Percentiles rank a stretch among this genome's conserved stretches.
Conservation (phyloP, 2,113 vertebrate genomes). For the Callospermophilus lateralis region DNA sequence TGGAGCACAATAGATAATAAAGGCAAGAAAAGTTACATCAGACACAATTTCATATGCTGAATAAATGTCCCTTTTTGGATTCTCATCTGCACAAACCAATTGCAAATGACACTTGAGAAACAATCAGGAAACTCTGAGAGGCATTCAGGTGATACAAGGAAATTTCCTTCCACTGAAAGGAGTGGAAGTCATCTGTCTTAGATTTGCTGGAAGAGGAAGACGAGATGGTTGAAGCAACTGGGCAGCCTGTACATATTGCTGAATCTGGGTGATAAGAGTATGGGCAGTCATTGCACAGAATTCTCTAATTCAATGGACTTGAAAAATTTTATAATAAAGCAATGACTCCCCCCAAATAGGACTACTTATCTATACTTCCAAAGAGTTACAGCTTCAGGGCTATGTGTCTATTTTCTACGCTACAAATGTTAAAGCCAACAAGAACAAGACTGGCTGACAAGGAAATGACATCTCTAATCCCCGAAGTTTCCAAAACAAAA, state of each 20-base stretch:
- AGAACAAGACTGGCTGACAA: conserved; percentile 60
- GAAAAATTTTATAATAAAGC: not conserved
- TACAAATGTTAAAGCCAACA: conserved; percentile 62
- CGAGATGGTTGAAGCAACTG: not conserved
- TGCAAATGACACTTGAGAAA: not conserved
- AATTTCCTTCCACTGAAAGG: not conserved
- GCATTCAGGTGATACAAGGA: not conserved
- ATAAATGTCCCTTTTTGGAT: not conserved
- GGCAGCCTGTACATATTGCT: not conserved
- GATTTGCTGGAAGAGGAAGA: not conserved
- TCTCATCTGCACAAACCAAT: not conserved
- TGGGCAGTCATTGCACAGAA: not conserved
- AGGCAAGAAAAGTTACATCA: conserved; percentile 66
- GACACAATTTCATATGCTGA: not conserved
- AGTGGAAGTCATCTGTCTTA: not conserved
- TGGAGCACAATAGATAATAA: not conserved
- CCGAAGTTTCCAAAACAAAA: conserved; percentile 46
- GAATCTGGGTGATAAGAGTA: not conserved
- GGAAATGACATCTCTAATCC: not conserved
- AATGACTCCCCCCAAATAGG: not conserved
- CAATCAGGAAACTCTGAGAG: not conserved
- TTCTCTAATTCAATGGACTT: not conserved
- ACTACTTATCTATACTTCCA: conserved; percentile 59
- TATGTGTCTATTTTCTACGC: conserved; percentile 63
- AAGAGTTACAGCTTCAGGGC: not conserved